These are phyloP conservation scores for Nyctereutes procyonoides DNA, from an alignment of 2,113 vertebrate genomes.

Conservation along the genomic window DNA sequence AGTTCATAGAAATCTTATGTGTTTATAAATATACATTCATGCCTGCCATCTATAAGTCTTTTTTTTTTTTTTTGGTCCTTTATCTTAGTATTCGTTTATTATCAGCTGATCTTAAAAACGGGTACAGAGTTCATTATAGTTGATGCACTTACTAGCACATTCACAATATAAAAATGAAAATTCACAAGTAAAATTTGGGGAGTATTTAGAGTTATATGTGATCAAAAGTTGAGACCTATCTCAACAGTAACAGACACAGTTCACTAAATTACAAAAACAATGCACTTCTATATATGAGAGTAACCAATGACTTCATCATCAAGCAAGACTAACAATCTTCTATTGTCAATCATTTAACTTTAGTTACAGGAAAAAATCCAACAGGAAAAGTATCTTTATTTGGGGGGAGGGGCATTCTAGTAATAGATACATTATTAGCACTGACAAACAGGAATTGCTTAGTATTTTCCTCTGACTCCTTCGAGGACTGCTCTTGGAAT, in stretches of 20 bases:
- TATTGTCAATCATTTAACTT: slow-evolving; percentile 26
- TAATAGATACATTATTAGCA: background rate
- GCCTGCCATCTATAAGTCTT: slow-evolving; percentile 36
- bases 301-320: slow-evolving; percentile 37
- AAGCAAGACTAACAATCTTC: slow-evolving; percentile 42
- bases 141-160: slow-evolving; percentile 51
- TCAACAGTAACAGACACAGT: slow-evolving; percentile 30
- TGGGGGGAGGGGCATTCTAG: background rate
- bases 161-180: slow-evolving; percentile 77
- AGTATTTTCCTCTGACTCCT: background rate
- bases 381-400: background rate
- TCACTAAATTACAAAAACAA: slow-evolving; percentile 6
- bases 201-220: slow-evolving; percentile 65
- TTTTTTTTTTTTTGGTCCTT: slow-evolving; percentile 73
- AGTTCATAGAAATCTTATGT: slow-evolving; percentile 23
- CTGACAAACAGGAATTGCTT: background rate
- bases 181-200: slow-evolving; percentile 77
- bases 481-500: background rate
- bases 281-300: slow-evolving; percentile 12
- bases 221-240: slow-evolving; percentile 50
- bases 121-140: slow-evolving; percentile 59
- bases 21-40: slow-evolving; percentile 56
- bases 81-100: slow-evolving; percentile 64
- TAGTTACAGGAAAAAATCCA: slow-evolving; percentile 47
- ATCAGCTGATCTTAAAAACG: background rate